Evolutionary conservation across 2,113 vertebrate genomes (phyloP).

Genomic region (Corydoras maculifer): DNA sequence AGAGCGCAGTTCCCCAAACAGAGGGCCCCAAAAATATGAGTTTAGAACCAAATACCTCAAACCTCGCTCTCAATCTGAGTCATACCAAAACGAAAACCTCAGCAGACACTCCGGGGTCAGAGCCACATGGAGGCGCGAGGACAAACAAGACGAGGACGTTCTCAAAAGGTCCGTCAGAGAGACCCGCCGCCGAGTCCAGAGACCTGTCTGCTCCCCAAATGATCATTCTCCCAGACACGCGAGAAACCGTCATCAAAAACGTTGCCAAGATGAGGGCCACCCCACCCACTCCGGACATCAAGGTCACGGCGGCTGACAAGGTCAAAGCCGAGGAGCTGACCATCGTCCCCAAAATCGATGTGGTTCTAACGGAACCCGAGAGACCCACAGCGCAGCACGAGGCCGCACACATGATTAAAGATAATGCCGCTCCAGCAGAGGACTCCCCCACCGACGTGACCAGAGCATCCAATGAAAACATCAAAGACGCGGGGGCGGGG

Average conservation of each 20-base stretch:
- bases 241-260: constrained; percentile 33
- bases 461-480: not conserved
- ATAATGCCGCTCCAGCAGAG: too few species aligned
- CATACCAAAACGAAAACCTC: constrained; percentile 19
- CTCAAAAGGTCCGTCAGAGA: constrained; percentile 28
- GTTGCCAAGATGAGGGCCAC: constrained; percentile 37
- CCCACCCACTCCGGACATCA: constrained; percentile 36
- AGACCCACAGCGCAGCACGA: too few species aligned
- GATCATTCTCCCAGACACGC: constrained; percentile 36
- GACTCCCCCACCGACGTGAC: not conserved
- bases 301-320: constrained; percentile 36
- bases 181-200: constrained; percentile 25
- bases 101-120: constrained; percentile 28
- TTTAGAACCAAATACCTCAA: not conserved
- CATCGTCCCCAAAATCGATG: constrained; percentile 40
- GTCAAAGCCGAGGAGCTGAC: constrained; percentile 41
- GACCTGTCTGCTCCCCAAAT: constrained; percentile 28
- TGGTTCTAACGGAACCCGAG: too few species aligned
- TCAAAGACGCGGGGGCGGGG: too few species aligned
- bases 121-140: constrained; percentile 6
- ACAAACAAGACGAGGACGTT: constrained; percentile 36
- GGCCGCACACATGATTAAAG: too few species aligned
- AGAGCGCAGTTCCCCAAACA: not conserved
- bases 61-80: not conserved
- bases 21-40: constrained; percentile 2